Base-by-base conservation (phyloP, 2,113 vertebrate genomes). In the Pipra filicauda region DNA sequence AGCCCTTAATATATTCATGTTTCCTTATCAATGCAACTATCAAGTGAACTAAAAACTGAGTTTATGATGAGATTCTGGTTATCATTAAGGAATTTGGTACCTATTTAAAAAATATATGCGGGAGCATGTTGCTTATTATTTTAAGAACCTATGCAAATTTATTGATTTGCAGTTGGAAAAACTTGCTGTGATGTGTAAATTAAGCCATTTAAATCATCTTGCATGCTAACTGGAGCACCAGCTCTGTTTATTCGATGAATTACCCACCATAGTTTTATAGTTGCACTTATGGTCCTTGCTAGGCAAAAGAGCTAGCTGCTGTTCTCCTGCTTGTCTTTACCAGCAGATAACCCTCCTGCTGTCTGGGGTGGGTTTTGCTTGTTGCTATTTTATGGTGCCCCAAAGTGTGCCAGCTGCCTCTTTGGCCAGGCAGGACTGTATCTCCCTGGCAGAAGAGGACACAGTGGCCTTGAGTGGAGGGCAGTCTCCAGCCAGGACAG, bases 121-220 rank as follows among this genome's bases (percentile, higher is more conserved):
- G 70, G 76, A 94, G 88, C 86, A 77, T 82, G 79, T 87, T 94
- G 71, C 75, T 93, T 85, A 88, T 96, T 94, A 92, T 95, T 96
- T 95, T 94, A 88, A 94, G 83, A 91, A 85, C 43, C 75, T 96
- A 94, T 95, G 90, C 69, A 92, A 97, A 93, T 95, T 5, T 86
- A 87, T 92, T 96, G 92, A 89, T 96, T 96, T 95, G 86, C 84
- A 57, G 88, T 80, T 84, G 75, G 89, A 81, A 84, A 95, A 91
- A 73, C 73, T 95, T 85, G 48, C 91, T 92, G 89, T 93, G 83
- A 80, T 94, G 91, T 94, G 81, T 93, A 95, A 96, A 94, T 95
- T 88, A 97, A 92, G 91, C 57, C 81, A 88, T 95, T 94, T 93
- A 95, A 96, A 95, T 93, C 44, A 82, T 67, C 73, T 80, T 86